These are phyloP conservation scores for Bubo scandiacus DNA, from an alignment of 2,113 vertebrate species.

Conservation along the genomic window DNA sequence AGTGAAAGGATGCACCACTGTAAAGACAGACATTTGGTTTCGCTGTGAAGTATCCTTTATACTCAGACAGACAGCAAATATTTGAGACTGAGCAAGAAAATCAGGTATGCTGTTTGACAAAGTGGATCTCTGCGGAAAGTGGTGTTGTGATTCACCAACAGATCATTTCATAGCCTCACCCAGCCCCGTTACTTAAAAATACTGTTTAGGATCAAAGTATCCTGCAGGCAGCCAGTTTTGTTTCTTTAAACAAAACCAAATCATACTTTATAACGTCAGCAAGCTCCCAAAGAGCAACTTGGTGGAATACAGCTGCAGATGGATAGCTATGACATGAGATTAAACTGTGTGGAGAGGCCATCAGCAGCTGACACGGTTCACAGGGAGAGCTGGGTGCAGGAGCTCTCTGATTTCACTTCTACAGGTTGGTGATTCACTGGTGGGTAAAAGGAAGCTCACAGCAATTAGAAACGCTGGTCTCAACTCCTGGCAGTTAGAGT, in stretches of 20 bases:
- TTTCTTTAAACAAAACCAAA: slow-evolving; percentile 27
- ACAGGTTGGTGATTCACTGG: neutral
- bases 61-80: slow-evolving; percentile 78
- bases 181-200: neutral
- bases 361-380: neutral
- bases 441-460: neutral
- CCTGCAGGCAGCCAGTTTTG: neutral
- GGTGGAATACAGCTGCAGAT: neutral
- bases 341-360: neutral
- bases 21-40: neutral
- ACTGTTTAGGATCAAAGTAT: neutral
- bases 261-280: slow-evolving; percentile 16
- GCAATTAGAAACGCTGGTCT: neutral
- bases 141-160: neutral
- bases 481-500: neutral
- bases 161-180: neutral
- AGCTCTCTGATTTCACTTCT: neutral
- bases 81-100: slow-evolving; percentile 51
- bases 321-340: neutral
- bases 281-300: neutral
- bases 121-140: neutral
- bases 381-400: neutral
- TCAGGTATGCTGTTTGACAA: slow-evolving; percentile 48
- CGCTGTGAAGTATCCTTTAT: slow-evolving; percentile 12
- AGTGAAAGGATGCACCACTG: neutral